Conservation (phyloP, 2,888 invertebrate species). For the Scaptomyza reducta region DNA sequence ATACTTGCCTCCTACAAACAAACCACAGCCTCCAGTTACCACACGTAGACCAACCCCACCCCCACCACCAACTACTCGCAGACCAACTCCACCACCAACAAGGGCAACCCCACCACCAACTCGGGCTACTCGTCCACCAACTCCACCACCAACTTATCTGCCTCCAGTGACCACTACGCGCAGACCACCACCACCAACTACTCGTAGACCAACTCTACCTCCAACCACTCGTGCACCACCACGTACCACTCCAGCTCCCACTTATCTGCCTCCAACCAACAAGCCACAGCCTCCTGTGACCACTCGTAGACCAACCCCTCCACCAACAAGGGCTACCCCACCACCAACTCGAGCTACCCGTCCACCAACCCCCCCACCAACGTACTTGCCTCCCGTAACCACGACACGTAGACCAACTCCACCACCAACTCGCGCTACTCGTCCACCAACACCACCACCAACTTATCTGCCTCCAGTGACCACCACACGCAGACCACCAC, state of each 20-base stretch:
- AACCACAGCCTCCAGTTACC: constrained; percentile 50
- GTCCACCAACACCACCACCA: constrained; percentile 22
- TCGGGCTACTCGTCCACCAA: neutral
- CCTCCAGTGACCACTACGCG: constrained; percentile 58
- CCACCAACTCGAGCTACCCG: constrained; percentile 1
- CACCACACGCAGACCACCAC: constrained; percentile 33
- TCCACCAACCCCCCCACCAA: constrained; percentile 59
- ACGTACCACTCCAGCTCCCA: constrained; percentile 22
- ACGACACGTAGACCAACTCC: constrained; percentile 40
- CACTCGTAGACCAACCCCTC: constrained; percentile 33
- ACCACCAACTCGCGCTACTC: constrained; percentile 37
- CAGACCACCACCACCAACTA: constrained; percentile 14
- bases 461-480: constrained; percentile 50
- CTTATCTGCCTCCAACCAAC: constrained; percentile 54
- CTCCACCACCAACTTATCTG: constrained; percentile 20
- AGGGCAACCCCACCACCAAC: neutral
- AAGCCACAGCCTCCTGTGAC: constrained; percentile 55
- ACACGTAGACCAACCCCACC: constrained; percentile 37
- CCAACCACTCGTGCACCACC: neutral
- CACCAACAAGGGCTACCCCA: constrained; percentile 1
- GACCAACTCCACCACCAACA: constrained; percentile 23
- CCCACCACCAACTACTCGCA: constrained; percentile 27
- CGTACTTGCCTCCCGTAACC: constrained; percentile 44
- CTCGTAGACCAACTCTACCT: constrained; percentile 37
- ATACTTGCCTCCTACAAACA: constrained; percentile 32